These are phyloP conservation scores for Xiphias gladius DNA, from an alignment of 2,113 vertebrate species.

Conservation along the genomic window DNA sequence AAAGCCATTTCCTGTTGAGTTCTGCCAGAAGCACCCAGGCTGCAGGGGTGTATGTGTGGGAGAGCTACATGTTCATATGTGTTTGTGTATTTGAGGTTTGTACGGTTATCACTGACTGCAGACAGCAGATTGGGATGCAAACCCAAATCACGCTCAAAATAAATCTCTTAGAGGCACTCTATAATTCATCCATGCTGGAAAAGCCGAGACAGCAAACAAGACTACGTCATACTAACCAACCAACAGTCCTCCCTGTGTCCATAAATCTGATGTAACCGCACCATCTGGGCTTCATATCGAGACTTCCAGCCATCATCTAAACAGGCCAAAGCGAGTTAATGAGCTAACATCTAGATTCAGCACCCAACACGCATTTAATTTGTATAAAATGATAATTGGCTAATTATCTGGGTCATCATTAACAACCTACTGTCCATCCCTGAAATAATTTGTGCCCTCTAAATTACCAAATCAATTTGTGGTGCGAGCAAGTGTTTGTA, in stretches of 20 bases:
- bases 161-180: constrained; percentile 61
- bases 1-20: constrained; percentile 18
- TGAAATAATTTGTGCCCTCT: constrained; percentile 34
- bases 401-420: constrained; percentile 72
- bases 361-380: constrained; percentile 65
- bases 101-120: constrained; percentile 62
- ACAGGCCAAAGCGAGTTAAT: constrained; percentile 58
- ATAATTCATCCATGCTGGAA: constrained; percentile 69
- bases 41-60: constrained; percentile 31
- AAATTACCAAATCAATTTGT: constrained; percentile 67
- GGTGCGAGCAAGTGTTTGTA: constrained; percentile 48
- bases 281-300: constrained; percentile 9
- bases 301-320: constrained; percentile 30
- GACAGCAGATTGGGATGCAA: constrained; percentile 59
- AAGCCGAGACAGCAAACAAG: constrained; percentile 47
- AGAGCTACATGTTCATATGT: constrained; percentile 28
- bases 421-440: constrained; percentile 56
- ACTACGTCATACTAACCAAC: constrained; percentile 37
- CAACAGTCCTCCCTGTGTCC: constrained; percentile 25
- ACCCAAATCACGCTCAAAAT: constrained; percentile 70
- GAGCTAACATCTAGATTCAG: constrained; percentile 49
- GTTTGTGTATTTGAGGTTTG: constrained; percentile 59
- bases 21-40: constrained; percentile 27
- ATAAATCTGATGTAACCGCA: constrained; percentile 47
- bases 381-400: constrained; percentile 59